These are phyloP conservation scores for Sebastes matsubarae DNA, from an alignment of 2,797 vertebrate species.

Conservation along the genomic window DNA sequence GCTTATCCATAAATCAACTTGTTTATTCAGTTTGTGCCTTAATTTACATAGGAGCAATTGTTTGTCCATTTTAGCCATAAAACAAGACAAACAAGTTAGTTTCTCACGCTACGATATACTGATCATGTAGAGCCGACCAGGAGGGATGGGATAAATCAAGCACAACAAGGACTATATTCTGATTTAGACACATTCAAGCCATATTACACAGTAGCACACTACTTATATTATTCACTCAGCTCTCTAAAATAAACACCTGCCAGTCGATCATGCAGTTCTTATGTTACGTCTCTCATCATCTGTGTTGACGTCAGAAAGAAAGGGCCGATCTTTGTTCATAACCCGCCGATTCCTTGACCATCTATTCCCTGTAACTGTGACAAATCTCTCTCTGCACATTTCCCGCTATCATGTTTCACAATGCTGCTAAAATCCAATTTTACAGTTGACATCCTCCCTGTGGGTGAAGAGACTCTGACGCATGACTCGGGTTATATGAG, in stretches of 20 bases:
- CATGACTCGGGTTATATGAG: constrained; percentile 15
- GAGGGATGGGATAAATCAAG: neutral
- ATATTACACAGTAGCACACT: neutral
- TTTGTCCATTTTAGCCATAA: neutral
- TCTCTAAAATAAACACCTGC: neutral
- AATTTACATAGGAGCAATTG: neutral
- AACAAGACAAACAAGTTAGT: neutral
- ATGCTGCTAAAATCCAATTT: constrained; percentile 34
- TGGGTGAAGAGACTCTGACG: constrained; percentile 10
- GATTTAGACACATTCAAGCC: neutral
- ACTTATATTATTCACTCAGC: neutral
- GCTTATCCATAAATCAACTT: neutral
- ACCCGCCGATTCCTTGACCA: neutral
- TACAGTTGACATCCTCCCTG: neutral
- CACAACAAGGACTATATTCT: neutral
- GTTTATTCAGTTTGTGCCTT: neutral
- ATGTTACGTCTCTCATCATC: neutral
- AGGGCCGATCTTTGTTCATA: constrained; percentile 1
- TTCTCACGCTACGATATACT: neutral
- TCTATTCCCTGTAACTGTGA: neutral
- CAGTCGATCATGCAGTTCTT: neutral
- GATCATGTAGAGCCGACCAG: neutral
- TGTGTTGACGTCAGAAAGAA: neutral
- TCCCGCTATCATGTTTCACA: constrained; percentile 46
- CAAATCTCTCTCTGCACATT: constrained; percentile 22